Percentiles rank a stretch among this genome's conserved stretches.
Conservation (phyloP, 1,140 invertebrate genomes). For the Venustaconcha ellipsiformis region DNA sequence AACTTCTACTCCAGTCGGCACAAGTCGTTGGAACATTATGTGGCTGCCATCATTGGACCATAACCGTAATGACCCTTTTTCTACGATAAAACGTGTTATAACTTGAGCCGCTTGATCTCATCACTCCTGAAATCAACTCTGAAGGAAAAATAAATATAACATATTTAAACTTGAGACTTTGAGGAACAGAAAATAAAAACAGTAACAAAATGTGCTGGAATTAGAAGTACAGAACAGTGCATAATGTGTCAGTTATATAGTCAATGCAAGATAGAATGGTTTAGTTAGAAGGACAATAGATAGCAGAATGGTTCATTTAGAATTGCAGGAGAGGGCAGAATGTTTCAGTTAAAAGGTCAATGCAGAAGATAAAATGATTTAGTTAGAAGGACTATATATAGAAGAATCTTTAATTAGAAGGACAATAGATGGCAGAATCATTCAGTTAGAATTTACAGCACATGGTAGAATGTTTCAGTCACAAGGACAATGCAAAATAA, state of each 20-base stretch:
- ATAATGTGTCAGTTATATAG: background rate
- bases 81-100: slow-evolving; percentile 67
- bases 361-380: too few relatives aligned
- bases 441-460: background rate
- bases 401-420: background rate
- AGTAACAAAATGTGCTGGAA: slow-evolving; percentile 6
- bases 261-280: background rate
- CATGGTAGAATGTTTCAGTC: background rate
- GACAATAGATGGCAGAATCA: background rate
- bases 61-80: too few relatives aligned
- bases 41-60: too few relatives aligned
- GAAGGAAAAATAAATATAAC: slow-evolving; percentile 57
- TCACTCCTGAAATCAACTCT: slow-evolving; percentile 82
- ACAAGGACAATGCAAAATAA: background rate
- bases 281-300: background rate
- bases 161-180: slow-evolving; percentile 26
- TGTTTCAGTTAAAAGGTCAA: too few relatives aligned
- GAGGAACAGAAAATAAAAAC: slow-evolving; percentile 19
- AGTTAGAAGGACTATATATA: background rate
- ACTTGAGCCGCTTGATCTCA: slow-evolving; percentile 83
- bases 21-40: too few relatives aligned
- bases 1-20: too few relatives aligned
- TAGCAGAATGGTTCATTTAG: too few relatives aligned
- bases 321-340: background rate
- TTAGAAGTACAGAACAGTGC: background rate